Base-by-base conservation (phyloP, 2,888 invertebrate species). In the Diaphora mendica region DNA sequence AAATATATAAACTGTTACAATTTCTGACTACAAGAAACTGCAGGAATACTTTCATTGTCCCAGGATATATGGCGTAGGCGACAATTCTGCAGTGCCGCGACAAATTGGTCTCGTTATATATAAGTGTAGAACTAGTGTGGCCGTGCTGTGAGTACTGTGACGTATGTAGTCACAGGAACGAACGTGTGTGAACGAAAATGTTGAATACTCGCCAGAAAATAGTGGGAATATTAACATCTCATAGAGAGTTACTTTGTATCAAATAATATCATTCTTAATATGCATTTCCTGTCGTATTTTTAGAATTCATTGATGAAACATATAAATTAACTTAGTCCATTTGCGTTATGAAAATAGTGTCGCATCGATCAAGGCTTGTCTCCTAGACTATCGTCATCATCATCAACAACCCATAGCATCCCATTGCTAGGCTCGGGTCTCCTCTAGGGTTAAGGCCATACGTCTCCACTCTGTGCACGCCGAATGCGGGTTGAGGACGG, bases 71-170 rank as follows among this genome's bases (percentile, higher is more conserved):
- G 44, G 73, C 35, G 59, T 67, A 71, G 70, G 73, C 78, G 75
- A 86, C 88, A 83, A 88, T 87, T 86, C 80, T 81, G 85, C 83
- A 81, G 83, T 79, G 81, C 74, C 72, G 70, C 76, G 78, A 87
- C 89, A 89, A 88, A 89, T 88, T 88, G 86, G 83, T 74, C 68
- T 68, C 69, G 83, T 88, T 85, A 88, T 84, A 87, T 86, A 88
- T 13, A 59, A 62, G 62, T 85, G 86, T 77, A 74, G 68, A 35
- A 64, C 64, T 76, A 72, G 68, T 74, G 75, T 62, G 71, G 72
- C 70, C 72, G 77, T 62, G 8, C 51, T 55, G 51, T 55, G 51
- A 55, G 51, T 17, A 77, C 72, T 69, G 30, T 82, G 80, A 73
- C 75, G 39, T 72, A 55, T 71, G 35, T 23, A 62, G 66, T 70